phyloP scores from a whole-genome alignment of 2,797 vertebrate species.

The Lophius americanus region DNA sequence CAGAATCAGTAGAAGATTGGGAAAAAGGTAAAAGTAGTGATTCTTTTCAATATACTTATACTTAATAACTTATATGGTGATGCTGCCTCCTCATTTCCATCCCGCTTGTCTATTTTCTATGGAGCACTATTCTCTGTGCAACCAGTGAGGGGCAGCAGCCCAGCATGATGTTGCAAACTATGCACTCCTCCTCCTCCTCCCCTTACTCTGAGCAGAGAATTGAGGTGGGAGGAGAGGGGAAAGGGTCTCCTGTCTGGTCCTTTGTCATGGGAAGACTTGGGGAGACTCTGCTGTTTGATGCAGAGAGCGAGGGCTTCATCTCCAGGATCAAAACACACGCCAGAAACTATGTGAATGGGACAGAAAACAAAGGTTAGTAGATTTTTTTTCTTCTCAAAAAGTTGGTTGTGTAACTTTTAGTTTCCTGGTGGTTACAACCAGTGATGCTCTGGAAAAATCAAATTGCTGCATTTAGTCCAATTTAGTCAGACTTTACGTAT shows the following conservation, averaged over 20 bases:
- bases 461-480: background rate
- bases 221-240: constrained; percentile 46
- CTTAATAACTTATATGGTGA: background rate
- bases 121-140: constrained; percentile 14
- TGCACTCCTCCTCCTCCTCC: constrained; percentile 8
- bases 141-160: constrained; percentile 61
- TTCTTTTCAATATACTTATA: background rate
- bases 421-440: background rate
- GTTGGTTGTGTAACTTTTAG: background rate
- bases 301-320: constrained; percentile 20
- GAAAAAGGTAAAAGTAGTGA: background rate
- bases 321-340: constrained; percentile 14
- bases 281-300: constrained; percentile 33
- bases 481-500: background rate
- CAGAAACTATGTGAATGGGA: constrained; percentile 55
- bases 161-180: constrained; percentile 34
- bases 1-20: background rate
- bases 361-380: constrained; percentile 68
- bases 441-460: constrained; percentile 32
- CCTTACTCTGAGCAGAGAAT: constrained; percentile 27
- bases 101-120: background rate
- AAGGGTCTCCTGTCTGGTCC: constrained; percentile 67
- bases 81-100: background rate
- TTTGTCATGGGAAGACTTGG: constrained; percentile 78
- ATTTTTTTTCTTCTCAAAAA: constrained; percentile 10